Base-by-base conservation (phyloP, 2,113 vertebrate species). In the Dendropsophus ebraccatus region DNA sequence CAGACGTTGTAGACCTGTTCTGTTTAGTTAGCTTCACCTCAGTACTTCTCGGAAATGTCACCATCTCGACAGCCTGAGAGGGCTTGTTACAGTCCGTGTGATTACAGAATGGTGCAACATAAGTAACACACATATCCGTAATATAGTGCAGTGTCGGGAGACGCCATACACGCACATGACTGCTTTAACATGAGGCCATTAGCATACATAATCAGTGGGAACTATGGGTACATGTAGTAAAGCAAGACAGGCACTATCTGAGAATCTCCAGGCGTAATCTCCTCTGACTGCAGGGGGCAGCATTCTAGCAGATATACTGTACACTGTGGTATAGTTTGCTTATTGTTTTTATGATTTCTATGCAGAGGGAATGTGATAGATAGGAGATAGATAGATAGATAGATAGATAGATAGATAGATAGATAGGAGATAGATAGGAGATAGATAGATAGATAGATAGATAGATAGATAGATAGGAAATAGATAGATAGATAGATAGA, bases 1-100 rank as follows among this genome's bases (percentile, higher is more conserved):
- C 85, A 87, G 54, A 74, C 37, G 41, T 35, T 54, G 14, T 41
- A 80, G 62, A 80, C 75, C 47, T 47, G 84, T 78, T 58, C 76
- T 41, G 45, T 58, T 80, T 72, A 72, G 14, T 70, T 35, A 65
- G 28, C 21, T 37, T 77, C 35, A 67, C 75, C 45, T 37, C 49
- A 58, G 23, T 21, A 41, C 32, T 70, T 50, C 25, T 70, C n/a
- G 41, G 47, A 72, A 72, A 65, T 65, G 28, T 76, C 50, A 60
- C 6, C 50, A 58, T 74, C 69, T 60, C 23, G 70, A 56, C 50
- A 75, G 28, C 32, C 49, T 69, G 70, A 82, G 16, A 21, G 14
- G 58, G 28, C 45, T 69, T 70, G 25, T 65, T 56, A 8, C 41
- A 69, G 49, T 9, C 7, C 49, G 4, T 76, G 45, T 52, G 17